These are phyloP conservation scores for Morinoia aosen DNA, from an alignment of 2,888 invertebrate genomes.

Conservation along the genomic window DNA sequence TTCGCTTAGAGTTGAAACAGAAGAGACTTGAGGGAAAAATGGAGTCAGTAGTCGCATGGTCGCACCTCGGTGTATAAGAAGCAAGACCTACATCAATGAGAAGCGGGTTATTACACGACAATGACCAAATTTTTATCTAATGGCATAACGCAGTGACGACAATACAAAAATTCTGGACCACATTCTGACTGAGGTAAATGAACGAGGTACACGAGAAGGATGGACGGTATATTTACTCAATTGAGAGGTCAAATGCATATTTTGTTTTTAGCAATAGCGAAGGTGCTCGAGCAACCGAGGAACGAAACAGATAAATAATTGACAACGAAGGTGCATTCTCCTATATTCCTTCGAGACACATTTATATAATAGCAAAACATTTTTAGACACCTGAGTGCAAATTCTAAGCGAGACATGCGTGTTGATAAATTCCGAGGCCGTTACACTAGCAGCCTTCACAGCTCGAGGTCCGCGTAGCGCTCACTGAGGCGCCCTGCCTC, in stretches of 20 bases:
- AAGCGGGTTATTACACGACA: not conserved
- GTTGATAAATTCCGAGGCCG: not conserved
- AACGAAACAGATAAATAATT: not conserved
- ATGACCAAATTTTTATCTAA: not conserved
- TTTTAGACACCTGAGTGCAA: not conserved
- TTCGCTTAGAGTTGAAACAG: no score
- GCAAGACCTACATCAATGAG: not conserved
- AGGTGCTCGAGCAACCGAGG: not conserved
- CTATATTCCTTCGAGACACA: not conserved
- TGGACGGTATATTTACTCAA: no score
- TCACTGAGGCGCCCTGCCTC: slow-evolving; percentile 59
- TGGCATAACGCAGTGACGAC: not conserved
- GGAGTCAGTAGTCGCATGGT: no score
- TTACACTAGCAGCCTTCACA: not conserved
- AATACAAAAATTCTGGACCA: no score
- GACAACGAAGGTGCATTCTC: not conserved
- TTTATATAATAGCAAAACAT: not conserved
- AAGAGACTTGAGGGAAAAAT: no score
- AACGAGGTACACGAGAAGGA: no score
- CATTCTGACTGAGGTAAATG: no score
- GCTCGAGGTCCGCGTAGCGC: slow-evolving; percentile 39
- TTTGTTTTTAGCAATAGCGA: no score
- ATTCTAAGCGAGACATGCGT: not conserved
- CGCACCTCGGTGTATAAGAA: no score
- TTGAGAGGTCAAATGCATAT: no score